phyloP scores from a whole-genome alignment of 1,140 invertebrate species.

The Archegozetes longisetosus region DNA sequence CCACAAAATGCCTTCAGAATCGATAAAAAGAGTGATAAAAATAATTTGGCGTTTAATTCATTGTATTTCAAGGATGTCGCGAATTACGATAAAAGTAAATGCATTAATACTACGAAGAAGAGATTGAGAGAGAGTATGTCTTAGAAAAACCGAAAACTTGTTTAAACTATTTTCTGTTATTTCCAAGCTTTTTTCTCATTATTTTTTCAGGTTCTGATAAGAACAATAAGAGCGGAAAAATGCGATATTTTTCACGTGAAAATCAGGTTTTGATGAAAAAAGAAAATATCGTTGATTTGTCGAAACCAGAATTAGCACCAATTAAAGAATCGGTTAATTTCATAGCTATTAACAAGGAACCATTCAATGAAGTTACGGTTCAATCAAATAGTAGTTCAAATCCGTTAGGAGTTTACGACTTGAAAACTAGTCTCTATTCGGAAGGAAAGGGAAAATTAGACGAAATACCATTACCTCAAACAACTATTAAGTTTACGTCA shows the following conservation, averaged over 20 bases:
- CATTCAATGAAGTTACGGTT: background rate
- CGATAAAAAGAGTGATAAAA: slow-evolving; percentile 15
- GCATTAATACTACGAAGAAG: background rate
- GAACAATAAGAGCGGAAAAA: background rate
- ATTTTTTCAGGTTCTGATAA: background rate
- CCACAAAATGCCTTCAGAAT: slow-evolving; percentile 18
- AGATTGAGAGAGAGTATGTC: background rate
- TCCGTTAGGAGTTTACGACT: background rate
- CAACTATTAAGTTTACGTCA: background rate
- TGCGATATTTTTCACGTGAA: background rate
- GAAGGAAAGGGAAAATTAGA: background rate
- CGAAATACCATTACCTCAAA: background rate
- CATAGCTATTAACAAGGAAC: background rate
- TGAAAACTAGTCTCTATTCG: background rate
- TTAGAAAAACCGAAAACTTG: no score
- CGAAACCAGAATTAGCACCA: background rate
- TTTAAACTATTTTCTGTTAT: no score
- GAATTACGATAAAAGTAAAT: slow-evolving; percentile 8
- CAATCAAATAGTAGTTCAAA: background rate
- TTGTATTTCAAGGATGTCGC: slow-evolving; percentile 15
- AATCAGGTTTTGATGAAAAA: background rate
- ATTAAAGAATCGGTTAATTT: background rate
- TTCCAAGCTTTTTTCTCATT: background rate
- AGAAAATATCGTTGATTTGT: background rate
- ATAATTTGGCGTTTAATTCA: slow-evolving; percentile 16